These are phyloP conservation scores for Staurois parvus DNA, from an alignment of 2,797 vertebrate species.

Conservation along the genomic window DNA sequence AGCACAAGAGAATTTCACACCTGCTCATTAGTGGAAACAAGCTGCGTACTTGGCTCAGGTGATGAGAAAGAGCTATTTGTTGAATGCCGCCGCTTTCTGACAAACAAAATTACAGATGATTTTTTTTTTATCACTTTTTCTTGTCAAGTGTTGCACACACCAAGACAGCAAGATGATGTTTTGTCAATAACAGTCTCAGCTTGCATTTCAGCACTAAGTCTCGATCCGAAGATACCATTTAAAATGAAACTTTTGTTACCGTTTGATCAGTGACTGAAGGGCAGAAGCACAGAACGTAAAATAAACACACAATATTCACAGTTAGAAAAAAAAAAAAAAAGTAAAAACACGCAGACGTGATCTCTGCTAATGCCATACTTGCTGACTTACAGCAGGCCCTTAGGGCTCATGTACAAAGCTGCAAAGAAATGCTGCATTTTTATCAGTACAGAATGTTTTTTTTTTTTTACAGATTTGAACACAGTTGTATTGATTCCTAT, in stretches of 20 bases:
- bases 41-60: not conserved
- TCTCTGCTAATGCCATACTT: no score
- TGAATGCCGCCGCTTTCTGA: constrained; percentile 12
- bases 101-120: not conserved
- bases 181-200: not conserved
- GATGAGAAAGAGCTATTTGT: constrained; percentile 4
- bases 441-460: no score
- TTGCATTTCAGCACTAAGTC: not conserved
- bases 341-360: not conserved
- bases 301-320: not conserved
- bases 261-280: not conserved
- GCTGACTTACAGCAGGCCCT: no score
- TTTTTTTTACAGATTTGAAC: no score
- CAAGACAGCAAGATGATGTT: not conserved
- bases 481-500: no score
- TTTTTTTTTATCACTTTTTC: constrained; percentile 18
- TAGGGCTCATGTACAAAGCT: no score
- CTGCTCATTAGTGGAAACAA: not conserved
- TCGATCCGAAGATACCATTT: not conserved
- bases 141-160: constrained; percentile 6
- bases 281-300: not conserved
- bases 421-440: no score
- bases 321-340: not conserved
- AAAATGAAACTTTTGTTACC: not conserved
- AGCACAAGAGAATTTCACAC: constrained; percentile 38